Evolutionary conservation across 2,113 vertebrate species (phyloP).

Genomic region (Notothenia coriiceps): DNA sequence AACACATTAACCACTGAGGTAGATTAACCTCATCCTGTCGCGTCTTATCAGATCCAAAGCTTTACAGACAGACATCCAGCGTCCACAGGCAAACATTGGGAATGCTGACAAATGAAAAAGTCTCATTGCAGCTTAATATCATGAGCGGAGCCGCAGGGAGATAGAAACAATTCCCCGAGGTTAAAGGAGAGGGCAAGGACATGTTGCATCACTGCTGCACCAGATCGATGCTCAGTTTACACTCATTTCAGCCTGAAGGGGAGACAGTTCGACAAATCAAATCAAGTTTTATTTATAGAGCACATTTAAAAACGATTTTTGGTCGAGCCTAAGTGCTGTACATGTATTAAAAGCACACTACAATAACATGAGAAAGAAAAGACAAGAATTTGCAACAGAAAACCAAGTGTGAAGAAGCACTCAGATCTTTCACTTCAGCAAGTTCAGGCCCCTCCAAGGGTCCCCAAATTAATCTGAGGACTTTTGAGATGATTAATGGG

Average conservation of each 20-base stretch:
- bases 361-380: too few species aligned
- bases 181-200: constrained; percentile 61
- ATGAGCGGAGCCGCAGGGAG: constrained; percentile 7
- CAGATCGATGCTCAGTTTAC: constrained; percentile 5
- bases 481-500: too few species aligned
- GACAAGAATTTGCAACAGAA: too few species aligned
- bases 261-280: background rate
- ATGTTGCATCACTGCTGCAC: constrained; percentile 43
- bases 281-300: too few species aligned
- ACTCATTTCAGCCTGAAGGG: background rate
- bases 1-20: constrained; percentile 13
- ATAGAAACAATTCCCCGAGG: constrained; percentile 39
- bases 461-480: too few species aligned
- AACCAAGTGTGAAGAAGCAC: background rate
- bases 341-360: too few species aligned
- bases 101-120: constrained; percentile 36
- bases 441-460: background rate
- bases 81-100: constrained; percentile 15
- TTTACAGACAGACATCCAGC: constrained; percentile 22
- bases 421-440: background rate
- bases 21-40: constrained; percentile 52
- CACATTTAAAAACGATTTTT: too few species aligned
- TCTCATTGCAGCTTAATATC: constrained; percentile 47
- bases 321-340: too few species aligned
- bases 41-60: constrained; percentile 25